Evolutionary conservation across 2,113 vertebrate genomes (phyloP).

Genomic region (Sphyrna mokarran): DNA sequence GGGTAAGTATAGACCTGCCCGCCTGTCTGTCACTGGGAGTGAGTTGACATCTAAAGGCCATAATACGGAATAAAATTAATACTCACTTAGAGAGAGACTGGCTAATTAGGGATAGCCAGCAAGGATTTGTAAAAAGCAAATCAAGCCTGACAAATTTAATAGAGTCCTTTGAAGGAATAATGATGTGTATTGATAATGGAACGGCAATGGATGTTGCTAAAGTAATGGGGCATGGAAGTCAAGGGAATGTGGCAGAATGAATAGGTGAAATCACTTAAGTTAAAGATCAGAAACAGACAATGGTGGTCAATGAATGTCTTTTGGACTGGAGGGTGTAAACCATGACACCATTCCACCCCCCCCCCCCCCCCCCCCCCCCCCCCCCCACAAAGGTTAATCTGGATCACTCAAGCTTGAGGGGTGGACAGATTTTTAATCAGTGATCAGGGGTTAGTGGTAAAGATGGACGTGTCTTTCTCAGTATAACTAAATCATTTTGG

Average conservation of each 20-base stretch:
- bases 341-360: too few relatives aligned
- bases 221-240: not conserved
- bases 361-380: too few relatives aligned
- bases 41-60: not conserved
- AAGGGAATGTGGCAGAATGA: not conserved
- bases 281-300: not conserved
- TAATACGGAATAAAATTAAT: not conserved
- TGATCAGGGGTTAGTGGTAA: too few relatives aligned
- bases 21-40: not conserved
- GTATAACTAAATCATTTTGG: not conserved
- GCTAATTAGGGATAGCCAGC: not conserved
- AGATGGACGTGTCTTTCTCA: too few relatives aligned
- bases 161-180: not conserved
- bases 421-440: too few relatives aligned
- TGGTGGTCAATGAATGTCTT: not conserved
- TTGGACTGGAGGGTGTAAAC: not conserved
- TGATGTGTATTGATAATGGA: not conserved
- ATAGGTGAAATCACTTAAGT: not conserved
- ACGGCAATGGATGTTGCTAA: constrained; percentile 5
- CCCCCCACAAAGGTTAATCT: not conserved
- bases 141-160: constrained; percentile 3
- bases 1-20: not conserved
- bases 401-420: too few relatives aligned
- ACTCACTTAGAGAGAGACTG: not conserved
- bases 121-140: not conserved